phyloP scores from a whole-genome alignment of 2,888 invertebrate species.

The Drosophila neoperkinsi region DNA sequence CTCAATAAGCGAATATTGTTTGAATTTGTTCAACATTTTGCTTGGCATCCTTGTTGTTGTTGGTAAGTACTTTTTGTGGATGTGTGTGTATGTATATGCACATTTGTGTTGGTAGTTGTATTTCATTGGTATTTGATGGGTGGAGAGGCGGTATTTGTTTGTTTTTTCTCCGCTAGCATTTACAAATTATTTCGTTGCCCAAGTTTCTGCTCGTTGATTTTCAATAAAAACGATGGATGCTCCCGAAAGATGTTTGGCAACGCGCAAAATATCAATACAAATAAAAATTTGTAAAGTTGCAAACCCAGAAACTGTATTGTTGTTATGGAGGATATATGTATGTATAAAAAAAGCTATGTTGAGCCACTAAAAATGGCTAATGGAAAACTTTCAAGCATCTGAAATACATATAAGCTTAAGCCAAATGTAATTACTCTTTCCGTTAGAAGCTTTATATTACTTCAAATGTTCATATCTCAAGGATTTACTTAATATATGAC shows the following conservation, averaged over 20 bases:
- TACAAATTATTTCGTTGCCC: slow-evolving; percentile 65
- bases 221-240: slow-evolving; percentile 44
- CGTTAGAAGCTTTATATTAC: not conserved
- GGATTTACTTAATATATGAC: not conserved
- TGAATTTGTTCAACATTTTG: slow-evolving; percentile 59
- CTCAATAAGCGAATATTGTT: slow-evolving; percentile 70
- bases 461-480: not conserved
- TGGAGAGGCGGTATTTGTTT: slow-evolving; percentile 6
- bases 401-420: not conserved
- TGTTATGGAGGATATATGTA: not conserved
- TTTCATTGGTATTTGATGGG: slow-evolving; percentile 54
- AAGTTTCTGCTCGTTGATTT: slow-evolving; percentile 44
- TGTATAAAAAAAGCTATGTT: not conserved
- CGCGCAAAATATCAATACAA: slow-evolving; percentile 31
- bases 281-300: slow-evolving; percentile 35
- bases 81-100: not conserved
- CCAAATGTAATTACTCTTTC: slow-evolving; percentile 21
- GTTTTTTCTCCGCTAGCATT: slow-evolving; percentile 32
- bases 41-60: slow-evolving; percentile 28
- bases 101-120: slow-evolving; percentile 14
- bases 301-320: slow-evolving; percentile 1
- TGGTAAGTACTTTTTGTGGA: not conserved
- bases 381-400: slow-evolving; percentile 14
- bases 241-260: slow-evolving; percentile 32
- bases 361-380: slow-evolving; percentile 11